A percentile compares a stretch with the other conserved stretches of the same genome.
These are phyloP conservation scores for Allolobophora icterica DNA, from an alignment of 2,888 invertebrate genomes.

Conservation along the genomic window DNA sequence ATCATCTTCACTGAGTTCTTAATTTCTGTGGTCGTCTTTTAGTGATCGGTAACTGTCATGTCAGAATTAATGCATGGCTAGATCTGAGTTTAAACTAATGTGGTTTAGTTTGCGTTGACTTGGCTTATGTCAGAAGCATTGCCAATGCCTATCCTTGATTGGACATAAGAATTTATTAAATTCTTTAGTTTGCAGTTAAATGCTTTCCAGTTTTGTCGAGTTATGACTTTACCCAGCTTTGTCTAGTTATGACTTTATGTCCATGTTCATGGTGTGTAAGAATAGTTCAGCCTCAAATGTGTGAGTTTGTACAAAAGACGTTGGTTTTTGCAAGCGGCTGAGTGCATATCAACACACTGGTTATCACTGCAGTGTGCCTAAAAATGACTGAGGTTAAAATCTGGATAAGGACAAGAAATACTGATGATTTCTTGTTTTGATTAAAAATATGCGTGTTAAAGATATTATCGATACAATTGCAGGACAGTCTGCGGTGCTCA, in stretches of 20 bases:
- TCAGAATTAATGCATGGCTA: neutral
- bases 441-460: neutral
- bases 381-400: neutral
- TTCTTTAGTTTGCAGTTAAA: no score
- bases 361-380: neutral
- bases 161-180: no score
- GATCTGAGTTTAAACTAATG: neutral
- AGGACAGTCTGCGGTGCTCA: no score
- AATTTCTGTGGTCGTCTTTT: neutral
- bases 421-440: neutral
- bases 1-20: constrained; percentile 17
- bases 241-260: neutral
- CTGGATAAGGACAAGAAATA: neutral
- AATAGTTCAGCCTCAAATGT: neutral
- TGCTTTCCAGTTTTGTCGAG: no score
- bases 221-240: neutral
- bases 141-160: no score
- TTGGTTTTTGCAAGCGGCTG: neutral
- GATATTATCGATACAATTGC: neutral
- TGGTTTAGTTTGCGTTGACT: neutral
- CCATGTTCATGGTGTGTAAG: neutral
- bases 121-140: no score
- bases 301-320: neutral
- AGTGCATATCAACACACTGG: neutral
- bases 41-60: neutral